Percentiles rank a stretch among this genome's conserved stretches.
These are phyloP conservation scores for Hyles euphorbiae DNA, from an alignment of 1,140 invertebrate genomes.

Conservation along the genomic window DNA sequence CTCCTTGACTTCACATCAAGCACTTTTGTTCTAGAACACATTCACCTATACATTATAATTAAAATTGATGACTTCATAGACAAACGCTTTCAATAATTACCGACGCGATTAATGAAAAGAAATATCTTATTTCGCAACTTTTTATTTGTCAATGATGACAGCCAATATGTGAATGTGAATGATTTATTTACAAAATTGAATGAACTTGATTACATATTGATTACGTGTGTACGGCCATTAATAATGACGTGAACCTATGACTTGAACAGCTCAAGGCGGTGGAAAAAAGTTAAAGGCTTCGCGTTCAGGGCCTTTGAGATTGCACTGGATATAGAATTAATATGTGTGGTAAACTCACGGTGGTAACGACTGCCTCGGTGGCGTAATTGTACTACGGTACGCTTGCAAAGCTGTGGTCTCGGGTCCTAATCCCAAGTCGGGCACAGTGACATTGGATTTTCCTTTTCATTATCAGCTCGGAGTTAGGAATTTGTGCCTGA, in stretches of 20 bases:
- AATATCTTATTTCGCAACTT: conserved; percentile 49
- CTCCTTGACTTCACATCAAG: no score
- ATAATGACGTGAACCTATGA: conserved; percentile 1
- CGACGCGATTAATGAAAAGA: conserved; percentile 38
- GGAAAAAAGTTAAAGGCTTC: background rate
- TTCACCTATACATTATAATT: conserved; percentile 27
- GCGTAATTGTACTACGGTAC: no score
- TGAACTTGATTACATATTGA: conserved; percentile 10
- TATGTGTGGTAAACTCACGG: no score
- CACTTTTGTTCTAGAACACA: no score
- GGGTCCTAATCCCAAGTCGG: no score
- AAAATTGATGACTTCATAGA: conserved; percentile 58
- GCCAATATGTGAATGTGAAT: conserved; percentile 43
- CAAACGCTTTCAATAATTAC: conserved; percentile 36
- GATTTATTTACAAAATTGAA: conserved; percentile 44
- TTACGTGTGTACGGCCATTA: conserved; percentile 2
- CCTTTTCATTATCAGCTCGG: no score
- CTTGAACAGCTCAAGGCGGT: conserved; percentile 6
- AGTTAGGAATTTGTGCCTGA: no score
- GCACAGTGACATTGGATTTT: no score
- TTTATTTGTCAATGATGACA: conserved; percentile 57
- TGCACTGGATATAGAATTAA: no score
- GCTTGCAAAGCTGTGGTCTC: no score
- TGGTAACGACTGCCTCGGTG: no score
- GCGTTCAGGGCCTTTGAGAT: no score